These are phyloP conservation scores for Lithophane ornitopus DNA, from an alignment of 2,888 invertebrate genomes.

Conservation along the genomic window DNA sequence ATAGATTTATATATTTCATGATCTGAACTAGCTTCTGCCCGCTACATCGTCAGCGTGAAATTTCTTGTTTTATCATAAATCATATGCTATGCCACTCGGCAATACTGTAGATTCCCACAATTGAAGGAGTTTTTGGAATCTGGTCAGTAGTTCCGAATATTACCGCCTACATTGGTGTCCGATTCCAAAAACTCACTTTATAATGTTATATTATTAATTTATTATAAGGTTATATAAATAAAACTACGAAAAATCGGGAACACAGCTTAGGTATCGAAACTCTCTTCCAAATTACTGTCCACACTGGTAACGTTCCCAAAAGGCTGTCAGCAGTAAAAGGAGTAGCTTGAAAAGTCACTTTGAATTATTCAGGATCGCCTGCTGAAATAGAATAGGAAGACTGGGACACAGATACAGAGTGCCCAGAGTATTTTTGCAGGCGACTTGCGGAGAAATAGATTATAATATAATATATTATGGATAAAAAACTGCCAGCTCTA, in stretches of 20 bases:
- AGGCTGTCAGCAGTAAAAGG: neutral
- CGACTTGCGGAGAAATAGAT: neutral
- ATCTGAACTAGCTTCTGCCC: neutral
- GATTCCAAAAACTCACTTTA: too few relatives aligned
- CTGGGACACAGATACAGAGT: fast-evolving
- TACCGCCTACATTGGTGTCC: neutral
- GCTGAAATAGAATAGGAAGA: neutral
- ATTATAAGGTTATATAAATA: neutral
- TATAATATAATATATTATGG: too few relatives aligned
- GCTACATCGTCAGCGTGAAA: too few relatives aligned
- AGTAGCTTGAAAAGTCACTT: neutral
- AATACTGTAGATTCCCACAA: neutral
- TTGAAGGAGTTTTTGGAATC: neutral
- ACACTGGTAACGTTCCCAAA: neutral
- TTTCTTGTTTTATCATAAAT: neutral
- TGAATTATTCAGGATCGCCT: neutral
- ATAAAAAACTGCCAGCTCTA: too few relatives aligned
- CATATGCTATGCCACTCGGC: neutral
- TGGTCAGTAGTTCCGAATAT: neutral
- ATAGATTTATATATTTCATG: neutral
- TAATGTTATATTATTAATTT: too few relatives aligned
- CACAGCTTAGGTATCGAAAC: neutral
- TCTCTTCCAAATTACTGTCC: too few relatives aligned
- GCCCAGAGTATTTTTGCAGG: slow-evolving; percentile 6
- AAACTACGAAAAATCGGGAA: neutral